Conservation (phyloP, 2,797 vertebrate species). For the Clarias fuscus region DNA sequence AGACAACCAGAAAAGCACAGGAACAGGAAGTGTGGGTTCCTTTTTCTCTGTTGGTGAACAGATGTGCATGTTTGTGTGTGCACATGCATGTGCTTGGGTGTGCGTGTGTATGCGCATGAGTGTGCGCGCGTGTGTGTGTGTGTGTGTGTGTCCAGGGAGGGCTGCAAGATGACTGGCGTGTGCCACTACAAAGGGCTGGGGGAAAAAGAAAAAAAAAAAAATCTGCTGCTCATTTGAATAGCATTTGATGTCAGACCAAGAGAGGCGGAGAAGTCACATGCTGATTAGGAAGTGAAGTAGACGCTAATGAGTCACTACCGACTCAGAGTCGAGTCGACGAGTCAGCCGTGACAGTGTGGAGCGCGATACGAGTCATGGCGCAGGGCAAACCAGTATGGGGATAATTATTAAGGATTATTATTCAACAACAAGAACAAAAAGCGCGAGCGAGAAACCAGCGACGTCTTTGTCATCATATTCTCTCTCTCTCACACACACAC, state of each 20-base stretch:
- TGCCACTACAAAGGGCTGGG: constrained; percentile 45
- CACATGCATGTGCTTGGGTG: constrained; percentile 8
- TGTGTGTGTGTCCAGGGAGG: constrained; percentile 9
- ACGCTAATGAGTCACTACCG: constrained; percentile 40
- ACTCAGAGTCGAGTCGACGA: constrained; percentile 3
- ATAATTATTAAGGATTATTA: not conserved
- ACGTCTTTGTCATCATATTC: not conserved
- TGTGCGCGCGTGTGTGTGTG: constrained; percentile 15
- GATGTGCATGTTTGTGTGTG: constrained; percentile 31
- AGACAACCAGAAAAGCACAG: not conserved
- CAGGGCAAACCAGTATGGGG: not conserved
- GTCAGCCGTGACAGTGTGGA: not conserved
- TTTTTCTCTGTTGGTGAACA: constrained; percentile 53
- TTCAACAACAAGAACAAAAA: not conserved
- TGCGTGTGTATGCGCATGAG: not conserved
- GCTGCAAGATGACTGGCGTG: constrained; percentile 40
- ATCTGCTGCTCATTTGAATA: constrained; percentile 52
- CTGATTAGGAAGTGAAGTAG: constrained; percentile 49
- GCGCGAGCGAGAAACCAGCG: not conserved
- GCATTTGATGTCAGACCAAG: constrained; percentile 48
- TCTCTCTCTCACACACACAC: not conserved
- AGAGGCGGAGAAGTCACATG: constrained; percentile 40
- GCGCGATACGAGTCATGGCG: not conserved
- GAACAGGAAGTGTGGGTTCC: constrained; percentile 56
- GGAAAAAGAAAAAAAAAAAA: not conserved